Base-by-base conservation (phyloP, 2,113 vertebrate genomes). In the Actinemys pallida region DNA sequence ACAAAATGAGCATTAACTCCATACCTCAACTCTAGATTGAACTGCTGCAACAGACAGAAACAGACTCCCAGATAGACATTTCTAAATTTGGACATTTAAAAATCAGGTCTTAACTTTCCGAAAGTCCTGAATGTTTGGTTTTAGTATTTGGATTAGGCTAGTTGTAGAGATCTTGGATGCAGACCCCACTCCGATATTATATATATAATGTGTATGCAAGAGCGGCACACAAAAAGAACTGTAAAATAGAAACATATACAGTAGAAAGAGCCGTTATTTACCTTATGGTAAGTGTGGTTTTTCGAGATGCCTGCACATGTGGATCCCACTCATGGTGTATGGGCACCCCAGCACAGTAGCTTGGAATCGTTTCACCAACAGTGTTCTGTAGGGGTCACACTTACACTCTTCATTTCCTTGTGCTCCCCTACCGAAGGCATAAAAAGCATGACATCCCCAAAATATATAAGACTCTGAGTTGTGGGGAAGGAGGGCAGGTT, bases 171-270 rank as follows among this genome's bases (percentile, higher is more conserved):
- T 19, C 56, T 39, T 22, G 3, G 24, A 85, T 35, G 0, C 0
- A 0, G 10, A 49, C 57, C 84, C 69, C 22, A 49, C 42, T 57
- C 52, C 56, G 1, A 57, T 57, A 57, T 57, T 57, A 8, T 54
- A 54, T 54, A 45, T 1, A 86, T 17, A 11, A n/a, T 62, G 19
- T 72, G n/a, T n/a, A 5, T 22, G 20, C 17, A 22, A 76, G 20
- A 76, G 72, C 5, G 12, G 16, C 39, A 76, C 39, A 45, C 10
- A 76, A 76, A 72, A 42, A 76, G 6, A 76, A 11, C 24, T 25
- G 42, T 76, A 76, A 9, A 11, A 24, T 0, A 0, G 59, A 65
- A 79, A 29, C 6, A 65, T 35, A 24, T 29, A 57, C 29, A 5
- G 19, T 1, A 0, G 14, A 12, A 3, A 31, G 59, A 62, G 29